A percentile compares a stretch with the other conserved stretches of the same genome.
These are phyloP conservation scores for Hypotaenidia philippensis DNA, from an alignment of 2,797 vertebrate species.

Conservation along the genomic window DNA sequence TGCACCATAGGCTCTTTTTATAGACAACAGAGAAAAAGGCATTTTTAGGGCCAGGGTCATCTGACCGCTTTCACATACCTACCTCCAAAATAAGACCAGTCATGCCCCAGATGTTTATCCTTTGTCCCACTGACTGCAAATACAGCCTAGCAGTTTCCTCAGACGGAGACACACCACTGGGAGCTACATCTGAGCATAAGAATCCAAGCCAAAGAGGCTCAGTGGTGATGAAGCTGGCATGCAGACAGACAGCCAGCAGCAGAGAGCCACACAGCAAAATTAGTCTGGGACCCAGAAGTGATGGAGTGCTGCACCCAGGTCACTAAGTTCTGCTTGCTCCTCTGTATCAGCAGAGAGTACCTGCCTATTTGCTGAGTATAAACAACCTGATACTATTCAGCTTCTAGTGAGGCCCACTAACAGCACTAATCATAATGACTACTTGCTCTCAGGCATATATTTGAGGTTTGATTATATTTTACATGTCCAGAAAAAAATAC, in stretches of 20 bases:
- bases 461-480: background rate
- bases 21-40: background rate
- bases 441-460: background rate
- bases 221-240: background rate
- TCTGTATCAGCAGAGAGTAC: background rate
- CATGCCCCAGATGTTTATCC: background rate
- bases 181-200: background rate
- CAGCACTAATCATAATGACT: background rate
- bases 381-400: background rate
- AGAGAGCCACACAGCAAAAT: background rate
- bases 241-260: accelerated
- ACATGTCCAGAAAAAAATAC: background rate
- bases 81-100: background rate
- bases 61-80: background rate
- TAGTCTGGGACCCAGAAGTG: accelerated
- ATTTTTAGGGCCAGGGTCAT: background rate
- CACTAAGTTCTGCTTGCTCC: background rate
- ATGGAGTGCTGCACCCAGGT: background rate
- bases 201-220: background rate
- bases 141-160: background rate
- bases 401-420: background rate
- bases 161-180: background rate
- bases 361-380: background rate
- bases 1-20: background rate
- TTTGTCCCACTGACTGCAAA: background rate